A percentile compares a stretch with the other conserved stretches of the same genome.
phyloP scores from a whole-genome alignment of 2,888 invertebrate species.

The Athrips mouffetella region DNA sequence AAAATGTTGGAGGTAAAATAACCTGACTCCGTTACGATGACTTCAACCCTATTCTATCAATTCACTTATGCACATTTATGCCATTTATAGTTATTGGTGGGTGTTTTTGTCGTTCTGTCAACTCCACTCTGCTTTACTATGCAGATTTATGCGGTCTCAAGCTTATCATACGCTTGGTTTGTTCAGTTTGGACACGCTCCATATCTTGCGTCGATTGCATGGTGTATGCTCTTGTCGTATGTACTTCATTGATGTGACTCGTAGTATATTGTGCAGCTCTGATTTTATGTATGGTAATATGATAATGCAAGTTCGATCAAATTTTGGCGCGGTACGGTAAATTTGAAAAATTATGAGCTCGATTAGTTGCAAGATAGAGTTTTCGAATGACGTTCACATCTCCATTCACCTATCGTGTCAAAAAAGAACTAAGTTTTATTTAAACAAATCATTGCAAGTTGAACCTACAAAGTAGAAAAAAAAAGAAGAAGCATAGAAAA shows the following conservation, averaged over 20 bases:
- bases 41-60: not conserved
- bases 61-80: slow-evolving; percentile 31
- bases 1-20: too few species aligned
- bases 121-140: slow-evolving; percentile 48
- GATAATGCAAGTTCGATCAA: slow-evolving; percentile 1
- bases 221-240: slow-evolving; percentile 37
- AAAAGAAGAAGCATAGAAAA: too few species aligned
- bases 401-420: too few species aligned
- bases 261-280: slow-evolving; percentile 1
- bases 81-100: slow-evolving; percentile 30
- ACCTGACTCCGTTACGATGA: not conserved
- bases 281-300: slow-evolving; percentile 12
- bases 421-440: too few species aligned
- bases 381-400: not conserved
- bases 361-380: not conserved
- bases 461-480: too few species aligned
- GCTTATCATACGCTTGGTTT: slow-evolving; percentile 65
- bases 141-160: slow-evolving; percentile 65
- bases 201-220: slow-evolving; percentile 56
- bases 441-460: too few species aligned
- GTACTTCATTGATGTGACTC: not conserved
- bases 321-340: slow-evolving; percentile 4
- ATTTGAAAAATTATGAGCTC: slow-evolving; percentile 2
- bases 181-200: slow-evolving; percentile 53
- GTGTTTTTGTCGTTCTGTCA: slow-evolving; percentile 54